phyloP scores from a whole-genome alignment of 2,797 vertebrate species.

The Halcyon badia region DNA sequence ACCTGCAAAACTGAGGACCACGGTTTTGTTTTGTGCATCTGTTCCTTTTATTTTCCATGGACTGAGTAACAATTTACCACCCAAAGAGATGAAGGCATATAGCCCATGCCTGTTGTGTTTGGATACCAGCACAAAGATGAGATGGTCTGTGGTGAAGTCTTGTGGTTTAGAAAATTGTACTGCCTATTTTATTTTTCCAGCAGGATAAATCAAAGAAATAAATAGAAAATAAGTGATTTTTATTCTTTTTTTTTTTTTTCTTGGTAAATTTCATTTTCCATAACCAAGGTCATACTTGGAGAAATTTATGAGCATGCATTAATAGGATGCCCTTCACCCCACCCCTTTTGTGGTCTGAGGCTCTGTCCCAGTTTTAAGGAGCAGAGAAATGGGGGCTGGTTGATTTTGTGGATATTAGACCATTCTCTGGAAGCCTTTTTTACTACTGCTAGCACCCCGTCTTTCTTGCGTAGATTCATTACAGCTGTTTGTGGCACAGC shows the following conservation, averaged over 20 bases:
- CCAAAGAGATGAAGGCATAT: constrained; percentile 79
- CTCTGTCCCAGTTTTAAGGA: not conserved
- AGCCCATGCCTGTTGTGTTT: constrained; percentile 54
- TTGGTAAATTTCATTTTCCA: constrained; percentile 48
- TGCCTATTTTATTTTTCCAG: constrained; percentile 69
- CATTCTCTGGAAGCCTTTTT: not conserved
- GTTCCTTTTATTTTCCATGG: constrained; percentile 71
- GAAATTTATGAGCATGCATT: constrained; percentile 36
- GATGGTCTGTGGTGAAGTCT: constrained; percentile 67
- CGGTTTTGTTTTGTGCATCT: constrained; percentile 35
- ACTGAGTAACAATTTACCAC: constrained; percentile 68
- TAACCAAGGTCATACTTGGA: constrained; percentile 20
- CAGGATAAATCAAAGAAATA: constrained; percentile 64
- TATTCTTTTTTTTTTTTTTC: not conserved
- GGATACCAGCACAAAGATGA: constrained; percentile 65
- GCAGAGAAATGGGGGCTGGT: not conserved
- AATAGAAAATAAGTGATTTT: constrained; percentile 16
- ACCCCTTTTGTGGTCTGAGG: not conserved
- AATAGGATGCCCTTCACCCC: not conserved
- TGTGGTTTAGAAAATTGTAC: constrained; percentile 75
- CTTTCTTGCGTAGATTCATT: not conserved
- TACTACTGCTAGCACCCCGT: not conserved
- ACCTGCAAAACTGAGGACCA: constrained; percentile 39
- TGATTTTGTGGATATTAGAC: not conserved
- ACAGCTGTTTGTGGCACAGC: constrained; percentile 33